Percentiles rank a stretch among this genome's conserved stretches.
These are phyloP conservation scores for Lucilia sericata DNA, from an alignment of 1,140 invertebrate genomes.

Conservation along the genomic window DNA sequence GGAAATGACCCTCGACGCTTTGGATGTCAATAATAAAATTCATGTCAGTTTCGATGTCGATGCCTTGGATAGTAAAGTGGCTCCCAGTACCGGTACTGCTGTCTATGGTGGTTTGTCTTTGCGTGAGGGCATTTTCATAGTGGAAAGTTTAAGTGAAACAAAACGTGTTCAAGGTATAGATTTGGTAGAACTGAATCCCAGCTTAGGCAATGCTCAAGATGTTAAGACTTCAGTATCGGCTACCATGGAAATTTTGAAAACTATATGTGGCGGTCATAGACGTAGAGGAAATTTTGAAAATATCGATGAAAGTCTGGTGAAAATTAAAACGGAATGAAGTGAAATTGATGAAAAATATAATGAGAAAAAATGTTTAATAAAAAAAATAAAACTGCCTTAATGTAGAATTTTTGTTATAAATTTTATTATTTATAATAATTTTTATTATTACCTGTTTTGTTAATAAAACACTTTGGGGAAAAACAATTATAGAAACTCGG, in stretches of 20 bases:
- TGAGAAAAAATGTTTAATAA: too few relatives aligned
- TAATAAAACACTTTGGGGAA: background rate
- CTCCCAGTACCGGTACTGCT: constrained; percentile 89
- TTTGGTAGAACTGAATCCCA: constrained; percentile 90
- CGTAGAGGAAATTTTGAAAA: constrained; percentile 56
- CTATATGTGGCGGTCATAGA: constrained; percentile 75
- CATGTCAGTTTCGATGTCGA: constrained; percentile 97
- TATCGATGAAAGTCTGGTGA: constrained; percentile 55
- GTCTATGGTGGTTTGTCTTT: constrained; percentile 88
- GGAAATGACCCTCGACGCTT: constrained; percentile 76
- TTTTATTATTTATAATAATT: background rate
- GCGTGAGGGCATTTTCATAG: constrained; percentile 85
- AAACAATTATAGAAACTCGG: background rate
- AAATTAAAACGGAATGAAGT: constrained; percentile 34
- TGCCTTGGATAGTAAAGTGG: constrained; percentile 84
- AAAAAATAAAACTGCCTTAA: background rate
- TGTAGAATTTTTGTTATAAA: background rate
- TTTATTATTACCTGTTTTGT: background rate
- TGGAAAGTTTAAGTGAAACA: constrained; percentile 82
- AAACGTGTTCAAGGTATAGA: constrained; percentile 84
- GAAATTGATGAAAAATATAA: background rate
- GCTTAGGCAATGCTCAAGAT: constrained; percentile 75
- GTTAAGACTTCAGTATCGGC: constrained; percentile 77
- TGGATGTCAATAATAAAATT: constrained; percentile 77
- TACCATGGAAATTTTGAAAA: constrained; percentile 77